These are phyloP conservation scores for Pseudorectes ferrugineus DNA, from an alignment of 2,113 vertebrate genomes.

Conservation along the genomic window DNA sequence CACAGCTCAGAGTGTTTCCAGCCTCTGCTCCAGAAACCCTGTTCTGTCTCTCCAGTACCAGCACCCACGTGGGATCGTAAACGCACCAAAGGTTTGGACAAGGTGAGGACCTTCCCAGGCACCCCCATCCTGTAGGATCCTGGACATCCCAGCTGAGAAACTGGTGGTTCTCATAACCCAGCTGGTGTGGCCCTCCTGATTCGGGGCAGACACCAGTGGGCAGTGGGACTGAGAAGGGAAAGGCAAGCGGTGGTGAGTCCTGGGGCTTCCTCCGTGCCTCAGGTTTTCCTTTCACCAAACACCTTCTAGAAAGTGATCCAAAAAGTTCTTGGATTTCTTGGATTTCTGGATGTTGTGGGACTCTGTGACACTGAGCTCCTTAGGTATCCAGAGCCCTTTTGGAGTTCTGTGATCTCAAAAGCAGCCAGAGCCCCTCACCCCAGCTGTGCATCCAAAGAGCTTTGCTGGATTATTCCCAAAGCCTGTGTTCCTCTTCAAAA, in stretches of 20 bases:
- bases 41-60: not conserved
- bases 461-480: not conserved
- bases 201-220: no score
- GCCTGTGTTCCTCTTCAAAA: not conserved
- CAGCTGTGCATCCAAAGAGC: not conserved
- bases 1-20: not conserved
- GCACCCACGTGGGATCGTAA: accelerated
- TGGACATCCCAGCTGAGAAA: not conserved
- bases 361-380: not conserved
- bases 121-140: not conserved
- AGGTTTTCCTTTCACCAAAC: not conserved
- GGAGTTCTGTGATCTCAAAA: not conserved
- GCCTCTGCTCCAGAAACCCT: not conserved
- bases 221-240: not conserved
- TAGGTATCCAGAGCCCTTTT: not conserved
- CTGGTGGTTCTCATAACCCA: not conserved
- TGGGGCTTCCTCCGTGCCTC: not conserved
- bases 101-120: not conserved
- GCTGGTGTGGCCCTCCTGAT: not conserved
- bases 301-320: not conserved
- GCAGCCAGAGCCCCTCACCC: not conserved
- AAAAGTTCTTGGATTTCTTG: not conserved
- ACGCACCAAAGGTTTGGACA: accelerated
- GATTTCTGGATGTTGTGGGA: not conserved
- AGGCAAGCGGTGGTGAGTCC: not conserved